Percentiles rank a stretch among this genome's conserved stretches.
phyloP scores from a whole-genome alignment of 2,888 invertebrate genomes.

The Craniophora ligustri region DNA sequence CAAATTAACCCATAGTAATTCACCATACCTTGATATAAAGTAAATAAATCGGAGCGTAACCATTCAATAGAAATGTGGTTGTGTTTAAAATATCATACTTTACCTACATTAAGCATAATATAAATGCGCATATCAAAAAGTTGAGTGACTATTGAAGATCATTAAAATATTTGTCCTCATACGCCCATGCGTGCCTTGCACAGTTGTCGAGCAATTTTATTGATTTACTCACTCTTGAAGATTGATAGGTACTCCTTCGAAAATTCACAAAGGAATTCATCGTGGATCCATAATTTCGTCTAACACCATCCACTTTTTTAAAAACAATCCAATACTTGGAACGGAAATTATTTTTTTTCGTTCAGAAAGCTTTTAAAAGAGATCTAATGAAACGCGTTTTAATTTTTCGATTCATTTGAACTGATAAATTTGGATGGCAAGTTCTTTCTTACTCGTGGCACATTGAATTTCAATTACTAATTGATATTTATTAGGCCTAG shows the following conservation, averaged over 20 bases:
- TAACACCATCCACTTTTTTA: neutral
- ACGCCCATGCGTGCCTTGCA: slow-evolving; percentile 2
- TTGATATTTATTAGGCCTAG: no score
- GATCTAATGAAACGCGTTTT: neutral
- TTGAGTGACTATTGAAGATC: slow-evolving; percentile 17
- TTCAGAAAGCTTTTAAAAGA: neutral
- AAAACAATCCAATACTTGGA: neutral
- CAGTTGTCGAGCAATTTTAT: slow-evolving; percentile 16
- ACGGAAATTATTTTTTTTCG: neutral
- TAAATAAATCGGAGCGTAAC: no score
- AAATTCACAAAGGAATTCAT: slow-evolving; percentile 7
- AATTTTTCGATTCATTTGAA: slow-evolving; percentile 1
- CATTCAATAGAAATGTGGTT: no score
- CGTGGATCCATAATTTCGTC: neutral
- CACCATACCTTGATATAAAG: no score
- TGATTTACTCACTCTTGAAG: slow-evolving; percentile 26
- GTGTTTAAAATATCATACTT: no score
- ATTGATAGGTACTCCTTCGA: slow-evolving; percentile 29
- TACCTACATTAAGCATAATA: no score
- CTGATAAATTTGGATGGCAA: neutral
- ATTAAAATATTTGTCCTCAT: slow-evolving; percentile 26
- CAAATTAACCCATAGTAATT: no score
- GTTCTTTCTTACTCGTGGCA: no score
- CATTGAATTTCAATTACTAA: no score
- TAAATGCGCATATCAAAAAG: neutral